Percentiles rank a stretch among this genome's conserved stretches.
Conservation (phyloP, 2,888 invertebrate species). For the Eilema depressum region DNA sequence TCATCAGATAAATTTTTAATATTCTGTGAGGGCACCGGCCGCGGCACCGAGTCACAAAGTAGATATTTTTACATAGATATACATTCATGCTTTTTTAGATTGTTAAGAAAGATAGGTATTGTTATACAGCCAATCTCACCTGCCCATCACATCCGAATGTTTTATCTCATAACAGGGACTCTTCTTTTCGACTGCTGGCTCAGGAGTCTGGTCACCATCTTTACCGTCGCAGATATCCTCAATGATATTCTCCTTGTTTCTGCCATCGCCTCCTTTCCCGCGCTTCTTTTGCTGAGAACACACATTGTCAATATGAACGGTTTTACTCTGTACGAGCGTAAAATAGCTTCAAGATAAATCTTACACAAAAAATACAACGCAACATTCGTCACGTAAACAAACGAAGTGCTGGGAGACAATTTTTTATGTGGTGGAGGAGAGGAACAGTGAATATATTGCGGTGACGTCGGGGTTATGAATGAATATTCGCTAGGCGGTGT, state of each 20-base stretch:
- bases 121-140: slow-evolving; percentile 65
- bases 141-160: slow-evolving; percentile 88
- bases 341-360: slow-evolving; percentile 29
- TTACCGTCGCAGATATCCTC: slow-evolving; percentile 60
- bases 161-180: slow-evolving; percentile 85
- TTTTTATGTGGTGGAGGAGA: slow-evolving; percentile 64
- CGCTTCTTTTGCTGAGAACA: slow-evolving; percentile 79
- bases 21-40: too few relatives aligned
- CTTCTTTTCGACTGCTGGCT: slow-evolving; percentile 87
- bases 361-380: slow-evolving; percentile 73
- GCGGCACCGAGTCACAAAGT: too few relatives aligned
- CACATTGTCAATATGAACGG: slow-evolving; percentile 20
- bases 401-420: slow-evolving; percentile 44
- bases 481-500: slow-evolving; percentile 75
- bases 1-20: not conserved
- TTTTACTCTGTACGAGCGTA: not conserved
- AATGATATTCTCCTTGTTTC: slow-evolving; percentile 77
- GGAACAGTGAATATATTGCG: slow-evolving; percentile 61
- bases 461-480: slow-evolving; percentile 77
- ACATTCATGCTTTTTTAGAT: not conserved
- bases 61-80: not conserved
- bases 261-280: slow-evolving; percentile 64
- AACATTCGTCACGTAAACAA: slow-evolving; percentile 62
- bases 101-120: not conserved
- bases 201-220: slow-evolving; percentile 43